A percentile compares a stretch with the other conserved stretches of the same genome.
Conservation (phyloP, 1,140 invertebrate genomes). For the Drosophila ohnishii region DNA sequence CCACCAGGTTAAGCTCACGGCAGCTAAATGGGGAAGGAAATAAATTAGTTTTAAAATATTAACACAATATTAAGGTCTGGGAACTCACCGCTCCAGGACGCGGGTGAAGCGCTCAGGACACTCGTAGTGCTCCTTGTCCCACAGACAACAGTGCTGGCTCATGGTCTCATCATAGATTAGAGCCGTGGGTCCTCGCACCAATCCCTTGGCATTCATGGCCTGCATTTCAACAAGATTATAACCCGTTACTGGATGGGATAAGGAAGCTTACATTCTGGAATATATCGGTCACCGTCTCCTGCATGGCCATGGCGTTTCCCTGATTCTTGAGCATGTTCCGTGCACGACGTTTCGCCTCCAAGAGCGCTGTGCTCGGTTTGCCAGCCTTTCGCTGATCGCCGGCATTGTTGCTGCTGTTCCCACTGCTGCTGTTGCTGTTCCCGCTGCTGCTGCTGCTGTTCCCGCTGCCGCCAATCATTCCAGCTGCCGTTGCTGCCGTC, state of each 20-base stretch:
- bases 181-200: slow-evolving; percentile 87
- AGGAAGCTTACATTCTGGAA: slow-evolving; percentile 84
- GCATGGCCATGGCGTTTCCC: slow-evolving; percentile 64
- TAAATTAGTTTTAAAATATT: neutral
- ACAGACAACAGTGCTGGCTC: slow-evolving; percentile 90
- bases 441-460: slow-evolving; percentile 2
- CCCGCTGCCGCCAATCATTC: slow-evolving; percentile 31
- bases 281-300: slow-evolving; percentile 84
- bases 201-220: slow-evolving; percentile 87
- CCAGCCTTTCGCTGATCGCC: slow-evolving; percentile 29
- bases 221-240: slow-evolving; percentile 58
- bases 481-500: slow-evolving; percentile 40
- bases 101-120: slow-evolving; percentile 89
- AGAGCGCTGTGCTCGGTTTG: slow-evolving; percentile 84
- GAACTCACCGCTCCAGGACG: slow-evolving; percentile 87
- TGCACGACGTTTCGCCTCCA: slow-evolving; percentile 85
- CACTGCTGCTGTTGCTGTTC: slow-evolving; percentile 30
- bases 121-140: slow-evolving; percentile 93
- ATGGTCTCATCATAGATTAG: slow-evolving; percentile 91
- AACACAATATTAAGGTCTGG: no score
- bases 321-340: slow-evolving; percentile 84
- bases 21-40: slow-evolving; percentile 84
- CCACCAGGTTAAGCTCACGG: slow-evolving; percentile 88
- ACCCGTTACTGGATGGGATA: neutral
- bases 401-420: slow-evolving; percentile 11